These are phyloP conservation scores for Tenebrio molitor DNA, from an alignment of 1,140 invertebrate genomes.

Conservation along the genomic window DNA sequence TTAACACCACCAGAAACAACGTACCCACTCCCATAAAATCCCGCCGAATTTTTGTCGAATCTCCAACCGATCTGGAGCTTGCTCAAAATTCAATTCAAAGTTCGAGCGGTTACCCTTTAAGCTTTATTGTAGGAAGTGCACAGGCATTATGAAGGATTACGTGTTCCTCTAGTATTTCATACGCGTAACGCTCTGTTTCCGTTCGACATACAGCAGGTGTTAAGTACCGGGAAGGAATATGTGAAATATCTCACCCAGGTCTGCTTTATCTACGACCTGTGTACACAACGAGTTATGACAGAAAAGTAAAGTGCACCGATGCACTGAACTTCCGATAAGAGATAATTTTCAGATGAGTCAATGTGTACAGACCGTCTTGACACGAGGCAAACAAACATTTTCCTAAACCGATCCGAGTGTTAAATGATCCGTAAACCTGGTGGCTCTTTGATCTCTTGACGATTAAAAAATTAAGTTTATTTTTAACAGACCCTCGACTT, in stretches of 20 bases:
- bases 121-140: slow-evolving; percentile 55
- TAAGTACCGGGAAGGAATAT: no score
- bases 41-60: no score
- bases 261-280: neutral
- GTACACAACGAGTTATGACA: neutral
- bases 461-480: no score
- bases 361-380: neutral
- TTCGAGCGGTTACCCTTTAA: slow-evolving; percentile 42
- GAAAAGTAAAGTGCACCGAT: neutral
- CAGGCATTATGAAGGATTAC: slow-evolving; percentile 51
- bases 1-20: no score
- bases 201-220: slow-evolving; percentile 34
- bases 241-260: neutral
- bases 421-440: no score
- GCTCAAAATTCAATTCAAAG: slow-evolving; percentile 4
- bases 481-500: no score
- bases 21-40: no score
- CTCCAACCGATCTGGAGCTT: neutral
- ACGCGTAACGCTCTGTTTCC: slow-evolving; percentile 42
- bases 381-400: neutral
- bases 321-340: neutral
- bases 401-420: neutral
- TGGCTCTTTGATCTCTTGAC: no score
- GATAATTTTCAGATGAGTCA: neutral
- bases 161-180: slow-evolving; percentile 50